phyloP scores from a whole-genome alignment of 35 echinoderm and acorn worm species.

The Ophiothrix spiculata region DNA sequence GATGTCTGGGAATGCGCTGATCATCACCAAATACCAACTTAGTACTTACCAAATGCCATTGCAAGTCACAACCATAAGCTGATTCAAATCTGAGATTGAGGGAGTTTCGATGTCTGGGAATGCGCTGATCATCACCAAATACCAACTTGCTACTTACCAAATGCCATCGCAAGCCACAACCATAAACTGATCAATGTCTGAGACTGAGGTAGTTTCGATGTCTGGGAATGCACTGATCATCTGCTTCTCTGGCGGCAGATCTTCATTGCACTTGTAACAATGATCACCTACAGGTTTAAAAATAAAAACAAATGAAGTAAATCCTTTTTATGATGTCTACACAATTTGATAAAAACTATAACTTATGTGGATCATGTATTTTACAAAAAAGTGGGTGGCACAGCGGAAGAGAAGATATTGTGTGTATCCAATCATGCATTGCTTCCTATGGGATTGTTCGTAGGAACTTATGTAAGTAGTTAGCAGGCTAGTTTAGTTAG shows the following conservation, averaged over 20 bases:
- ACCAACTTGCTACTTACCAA: constrained; percentile 50
- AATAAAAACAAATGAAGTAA: not conserved
- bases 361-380: not conserved
- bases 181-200: constrained; percentile 69
- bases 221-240: constrained; percentile 97
- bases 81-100: constrained; percentile 49
- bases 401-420: too few species aligned
- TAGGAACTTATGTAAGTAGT: too few species aligned
- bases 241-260: constrained; percentile 80
- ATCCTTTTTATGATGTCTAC: not conserved
- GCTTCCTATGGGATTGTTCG: too few species aligned
- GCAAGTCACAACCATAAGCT: constrained; percentile 87
- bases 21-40: too few species aligned
- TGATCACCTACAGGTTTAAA: constrained; percentile 77
- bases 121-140: constrained; percentile 94
- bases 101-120: constrained; percentile 83
- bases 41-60: constrained; percentile 95
- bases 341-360: not conserved
- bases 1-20: constrained; percentile 89
- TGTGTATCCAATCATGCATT: too few species aligned
- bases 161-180: constrained; percentile 96
- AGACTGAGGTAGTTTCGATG: constrained; percentile 57
- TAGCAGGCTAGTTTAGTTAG: too few species aligned
- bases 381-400: not conserved
- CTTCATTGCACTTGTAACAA: constrained; percentile 80